Evolutionary conservation across 1,140 invertebrate species (phyloP), one percentile per base, ranked within the genome.

Genomic region (Sweltsa coloradensis): DNA sequence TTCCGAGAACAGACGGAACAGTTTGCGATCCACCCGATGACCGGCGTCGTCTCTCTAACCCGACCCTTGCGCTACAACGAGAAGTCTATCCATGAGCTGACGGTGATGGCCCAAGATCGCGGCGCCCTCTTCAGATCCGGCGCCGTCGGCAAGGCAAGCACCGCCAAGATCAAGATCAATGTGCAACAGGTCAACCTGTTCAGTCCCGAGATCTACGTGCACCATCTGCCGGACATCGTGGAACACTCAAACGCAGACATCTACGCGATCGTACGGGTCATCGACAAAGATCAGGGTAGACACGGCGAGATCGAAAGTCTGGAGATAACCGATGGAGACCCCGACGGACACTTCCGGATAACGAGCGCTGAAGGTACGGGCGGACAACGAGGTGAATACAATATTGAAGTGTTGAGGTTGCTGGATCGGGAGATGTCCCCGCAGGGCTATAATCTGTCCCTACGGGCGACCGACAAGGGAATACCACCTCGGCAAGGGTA

Each of bases 1-100:
- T 84, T 97, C 54, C 69, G 75, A n/a, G 76, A 91, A 49, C 68
- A 74, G 14, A 89, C 81, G 5, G 79, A 88, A 52, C 77, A 83
- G 51, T 96, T 96, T 63, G 84, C 89, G 5, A 80, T 96, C 46
- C 89, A 97, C 68, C 90, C 92, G 9, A 89, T 90, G 23, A 88
- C 80, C 11, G 94, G 93, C 3, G 77, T 90, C 7, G 77, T 97
- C 29, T 84, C 85, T 2, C 71, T 94, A 5, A 88, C 89, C 2
- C 76, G 86, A 55, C 79, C 81, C 14, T 69, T 95, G 24, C 73
- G 75, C 46, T 83, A 79, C 54, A 68, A 74, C 16, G 83, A 88
- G 34, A 71, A 69, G 37, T 68, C 78, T 0, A 65, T 75, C 34
- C 81, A 90, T 62, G 76, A 85, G 50, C 63, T 96, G 18, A 77